Evolutionary conservation across 2,797 vertebrate genomes (phyloP), one percentile per base, ranked within the genome.

Genomic region (Valencia hispanica): DNA sequence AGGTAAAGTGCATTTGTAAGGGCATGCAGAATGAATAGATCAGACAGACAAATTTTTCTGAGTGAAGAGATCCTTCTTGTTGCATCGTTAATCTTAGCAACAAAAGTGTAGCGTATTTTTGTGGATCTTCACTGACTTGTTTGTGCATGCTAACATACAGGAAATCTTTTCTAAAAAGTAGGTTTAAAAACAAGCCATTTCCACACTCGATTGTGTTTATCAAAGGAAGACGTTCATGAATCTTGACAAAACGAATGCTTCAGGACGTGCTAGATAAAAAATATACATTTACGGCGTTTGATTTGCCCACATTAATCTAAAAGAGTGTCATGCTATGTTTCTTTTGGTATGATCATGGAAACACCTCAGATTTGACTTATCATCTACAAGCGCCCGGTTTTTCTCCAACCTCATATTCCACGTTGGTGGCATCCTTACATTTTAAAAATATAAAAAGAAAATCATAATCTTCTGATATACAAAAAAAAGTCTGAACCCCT

Each of bases 1-100:
- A 77, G 78, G 30, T 82, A 36, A 73, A 83, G 50, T 74, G 39
- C 59, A 76, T 85, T 85, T 79, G 41, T 81, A 75, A 85, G 75
- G 72, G 70, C 48, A 73, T 70, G 18, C 6, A 41, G 71, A 68
- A 55, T 73, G 68, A 82, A 47, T 32, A 59, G 30, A 70, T 69
- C 0, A 45, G 55, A 74, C n/a, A 8, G 36, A 25, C 3, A 17
- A 0, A 0, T 43, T 25, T 73, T 57, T 34, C 76, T 41, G 27
- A n/a, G 47, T n/a, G 53, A 70, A 68, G 2, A 43, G 39, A 61
- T 65, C 53, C 50, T 53, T 61, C 80, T 83, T 81, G 41, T 68
- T 22, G 69, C 4, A 55, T 82, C 78, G 39, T 79, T 77, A 51
- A 14, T 73, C 36, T 68, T 73, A 50, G 70, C 68, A 79, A 77